Conservation (phyloP, 37 sponge, comb jelly and placozoan genomes). For the Hexactinellida sp. region DNA sequence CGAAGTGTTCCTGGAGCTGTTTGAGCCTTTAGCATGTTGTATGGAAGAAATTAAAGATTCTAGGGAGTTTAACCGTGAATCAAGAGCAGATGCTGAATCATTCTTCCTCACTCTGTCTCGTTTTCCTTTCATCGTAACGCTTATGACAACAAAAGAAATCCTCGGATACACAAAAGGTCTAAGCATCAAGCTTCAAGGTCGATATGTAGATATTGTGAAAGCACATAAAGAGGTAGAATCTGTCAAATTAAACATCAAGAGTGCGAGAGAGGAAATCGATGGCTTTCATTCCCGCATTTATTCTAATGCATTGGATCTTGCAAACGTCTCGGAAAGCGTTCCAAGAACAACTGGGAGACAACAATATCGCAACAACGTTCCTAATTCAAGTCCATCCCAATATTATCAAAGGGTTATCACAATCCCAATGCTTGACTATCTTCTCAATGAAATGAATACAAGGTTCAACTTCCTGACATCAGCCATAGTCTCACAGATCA, state of each 20-base stretch:
- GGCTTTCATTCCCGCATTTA: conserved; percentile 25
- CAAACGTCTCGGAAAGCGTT: not conserved
- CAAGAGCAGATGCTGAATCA: conserved; percentile 42
- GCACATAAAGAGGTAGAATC: conserved; percentile 36
- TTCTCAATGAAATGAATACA: not conserved
- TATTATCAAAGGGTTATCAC: conserved; percentile 4
- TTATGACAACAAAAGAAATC: conserved; percentile 27
- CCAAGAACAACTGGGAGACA: not conserved
- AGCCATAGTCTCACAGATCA: not conserved
- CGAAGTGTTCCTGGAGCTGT: conserved; percentile 2
- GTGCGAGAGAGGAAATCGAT: conserved; percentile 18
- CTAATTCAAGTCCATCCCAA: not conserved
- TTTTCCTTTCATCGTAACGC: conserved; percentile 36
- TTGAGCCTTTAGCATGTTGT: not conserved
- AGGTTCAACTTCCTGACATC: not conserved
- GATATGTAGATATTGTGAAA: conserved; percentile 32
- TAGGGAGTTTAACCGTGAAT: conserved; percentile 37
- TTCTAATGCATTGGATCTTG: conserved; percentile 1
- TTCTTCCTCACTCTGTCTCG: conserved; percentile 28
- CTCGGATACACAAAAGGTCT: conserved; percentile 43
- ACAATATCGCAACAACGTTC: not conserved
- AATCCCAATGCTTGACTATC: conserved; percentile 16
- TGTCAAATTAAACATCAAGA: conserved; percentile 20
- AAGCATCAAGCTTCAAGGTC: conserved; percentile 39
- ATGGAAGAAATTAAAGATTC: conserved; percentile 10